Evolutionary conservation across 2,888 invertebrate genomes (phyloP), one percentile per base, ranked within the genome.

Genomic region (Clitarchus hookeri): DNA sequence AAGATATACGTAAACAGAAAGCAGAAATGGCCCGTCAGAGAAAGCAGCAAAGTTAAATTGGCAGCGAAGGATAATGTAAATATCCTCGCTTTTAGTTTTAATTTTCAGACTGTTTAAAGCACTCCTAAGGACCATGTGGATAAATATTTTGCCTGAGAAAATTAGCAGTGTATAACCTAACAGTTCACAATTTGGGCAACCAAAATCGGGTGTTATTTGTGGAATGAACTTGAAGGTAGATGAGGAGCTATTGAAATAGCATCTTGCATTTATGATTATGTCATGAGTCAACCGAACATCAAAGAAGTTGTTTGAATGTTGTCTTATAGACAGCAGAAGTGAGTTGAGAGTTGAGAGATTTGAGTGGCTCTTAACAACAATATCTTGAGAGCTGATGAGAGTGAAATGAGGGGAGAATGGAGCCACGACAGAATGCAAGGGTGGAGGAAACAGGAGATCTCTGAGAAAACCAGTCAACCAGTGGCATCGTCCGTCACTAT

Each of bases 141-240:
- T n/a, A n/a, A n/a, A n/a, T n/a, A n/a, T n/a, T n/a, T n/a, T n/a
- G n/a, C n/a, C n/a, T n/a, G n/a, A n/a, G n/a, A n/a, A n/a, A n/a
- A n/a, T n/a, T n/a, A n/a, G n/a, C n/a, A n/a, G n/a, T n/a, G n/a
- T n/a, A n/a, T n/a, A n/a, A n/a, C n/a, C n/a, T n/a, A n/a, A n/a
- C n/a, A n/a, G n/a, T n/a, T n/a, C n/a, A n/a, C n/a, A n/a, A n/a
- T n/a, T n/a, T n/a, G n/a, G n/a, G n/a, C n/a, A n/a, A n/a, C n/a
- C n/a, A n/a, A n/a, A n/a, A n/a, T n/a, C n/a, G n/a, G n/a, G n/a
- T 27, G 83, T 83, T 83, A 83, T 9, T 83, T 83, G 36, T 83
- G 83, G 83, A 19, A 83, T 83, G 9, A 83, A 6, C 23, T 44
- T 83, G 83, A 48, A 48, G 48, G 48, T 8, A 48, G 6, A 16